Evolutionary conservation across 2,888 invertebrate species (phyloP), one percentile per base, ranked within the genome.

Genomic region (Pyrrhia umbra): DNA sequence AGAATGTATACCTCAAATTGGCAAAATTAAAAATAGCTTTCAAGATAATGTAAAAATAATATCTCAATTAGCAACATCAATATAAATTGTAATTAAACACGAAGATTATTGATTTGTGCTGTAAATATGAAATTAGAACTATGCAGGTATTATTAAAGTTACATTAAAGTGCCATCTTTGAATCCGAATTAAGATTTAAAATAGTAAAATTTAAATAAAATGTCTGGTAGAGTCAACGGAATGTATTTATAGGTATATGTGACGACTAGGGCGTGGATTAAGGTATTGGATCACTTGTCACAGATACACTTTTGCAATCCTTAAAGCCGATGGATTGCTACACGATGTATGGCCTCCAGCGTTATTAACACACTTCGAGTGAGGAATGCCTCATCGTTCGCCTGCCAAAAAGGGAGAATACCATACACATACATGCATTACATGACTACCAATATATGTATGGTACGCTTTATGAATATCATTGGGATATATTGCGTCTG

Each of bases 221-320:
- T n/a, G n/a, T n/a, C 2, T 13, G 30, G 23, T 6, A 9, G 8
- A 54, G 1, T 21, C n/a, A 3, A 9, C 3, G 6, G 9, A 42
- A 0, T 1, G 6, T 16, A 4, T n/a, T n/a, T 23, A 8, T 15
- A 25, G 16, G 9, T 39, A 15, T 34, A 25, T 30, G 6, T 13
- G 15, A 47, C 13, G 18, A 72, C n/a, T 10, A 27, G 16, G 20
- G 30, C 15, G 21, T 18, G 23, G 23, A 40, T 27, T 20, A n/a
- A 27, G 21, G 25, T 25, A 54, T 37, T 34, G 20, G 40, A 40
- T 46, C 62, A 46, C 43, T 39, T 54, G 39, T 55, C 52, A 47
- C 46, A 40, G 47, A 54, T 59, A 57, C 47, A 54, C 20, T 71
- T 75, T 67, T 57, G 71, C 58, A 66, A 76, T 64, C 25, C 30